Percentiles rank a stretch among this genome's conserved stretches.
Evolutionary conservation across 2,888 invertebrate genomes (phyloP).

Genomic region (Endomychus coccineus): DNA sequence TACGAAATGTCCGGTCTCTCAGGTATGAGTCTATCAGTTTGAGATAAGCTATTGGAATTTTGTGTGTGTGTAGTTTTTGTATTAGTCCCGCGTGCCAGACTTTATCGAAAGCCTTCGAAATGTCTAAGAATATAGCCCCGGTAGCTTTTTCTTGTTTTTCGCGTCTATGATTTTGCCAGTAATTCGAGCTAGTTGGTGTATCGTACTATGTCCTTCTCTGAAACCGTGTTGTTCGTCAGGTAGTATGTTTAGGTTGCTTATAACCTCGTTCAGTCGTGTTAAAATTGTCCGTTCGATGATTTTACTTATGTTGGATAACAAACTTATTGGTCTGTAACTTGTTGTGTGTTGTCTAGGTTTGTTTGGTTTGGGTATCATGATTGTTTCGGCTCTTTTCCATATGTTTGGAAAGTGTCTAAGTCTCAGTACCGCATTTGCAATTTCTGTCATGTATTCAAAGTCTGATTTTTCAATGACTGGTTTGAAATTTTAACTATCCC

Average conservation of each 20-base stretch:
- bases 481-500: not conserved
- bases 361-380: too few relatives aligned
- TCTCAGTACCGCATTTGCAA: constrained; percentile 1
- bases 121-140: constrained; percentile 12
- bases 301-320: constrained; percentile 7
- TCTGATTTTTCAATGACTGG: not conserved
- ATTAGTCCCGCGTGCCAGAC: constrained; percentile 14
- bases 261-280: constrained; percentile 3
- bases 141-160: constrained; percentile 4
- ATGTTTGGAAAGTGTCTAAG: constrained; percentile 5
- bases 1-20: not conserved
- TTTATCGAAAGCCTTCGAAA: constrained; percentile 15
- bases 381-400: too few relatives aligned
- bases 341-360: constrained; percentile 2
- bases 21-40: constrained; percentile 6
- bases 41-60: not conserved
- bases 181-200: constrained; percentile 11
- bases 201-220: constrained; percentile 9
- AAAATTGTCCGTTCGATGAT: constrained; percentile 4
- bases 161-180: constrained; percentile 5
- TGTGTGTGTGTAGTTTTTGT: constrained; percentile 4
- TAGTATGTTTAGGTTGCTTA: constrained; percentile 9
- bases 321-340: constrained; percentile 9
- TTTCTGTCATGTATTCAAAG: constrained; percentile 1
- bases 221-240: constrained; percentile 15